Evolutionary conservation across 2,797 vertebrate species (phyloP), one percentile per base, ranked within the genome.

Genomic region (Arctocebus calabarensis): DNA sequence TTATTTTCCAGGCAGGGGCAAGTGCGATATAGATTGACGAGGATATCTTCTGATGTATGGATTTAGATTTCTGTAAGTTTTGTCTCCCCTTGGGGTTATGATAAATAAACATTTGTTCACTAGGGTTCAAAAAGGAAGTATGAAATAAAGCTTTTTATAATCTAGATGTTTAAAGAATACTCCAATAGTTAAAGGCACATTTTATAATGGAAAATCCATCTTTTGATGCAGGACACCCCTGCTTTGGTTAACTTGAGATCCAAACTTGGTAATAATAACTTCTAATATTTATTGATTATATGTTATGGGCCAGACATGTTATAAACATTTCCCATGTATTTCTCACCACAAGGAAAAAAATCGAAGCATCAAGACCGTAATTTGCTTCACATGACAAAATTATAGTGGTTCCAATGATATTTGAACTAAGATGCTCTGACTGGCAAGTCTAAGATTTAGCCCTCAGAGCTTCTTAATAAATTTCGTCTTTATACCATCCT

Each of bases 1-100:
- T 84, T 81, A 55, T 88, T 87, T 88, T 66, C 48, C 25, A 62
- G 34, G 14, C 3, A 20, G 48, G 40, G 37, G 10, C 61, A 85
- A 94, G 32, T 32, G 12, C 70, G 87, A 2, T 45, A 2, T 82
- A 85, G 43, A 64, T 45, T 83, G 40, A 52, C 52, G 10, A 81
- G 8, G 3, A 16, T 59, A 88, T 82, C 17, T 70, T 64, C 7
- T 25, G 19, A 79, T 70, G 82, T 82, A 73, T 29, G 59, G 40
- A 77, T 95, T 82, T 77, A 34, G 7, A 70, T 57, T 91, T 90
- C 59, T 88, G 22, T 5, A 92, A 78, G 14, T 82, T 91, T 94
- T 12, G 85, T 94, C 7, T 59, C 19, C 74, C n/a, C n/a, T 52
- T 71, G 40, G 17, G 68, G 13, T 17, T 84, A 25, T 19, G 10